phyloP scores from a whole-genome alignment of 2,113 vertebrate species.

The Hippocampus barbouri region DNA sequence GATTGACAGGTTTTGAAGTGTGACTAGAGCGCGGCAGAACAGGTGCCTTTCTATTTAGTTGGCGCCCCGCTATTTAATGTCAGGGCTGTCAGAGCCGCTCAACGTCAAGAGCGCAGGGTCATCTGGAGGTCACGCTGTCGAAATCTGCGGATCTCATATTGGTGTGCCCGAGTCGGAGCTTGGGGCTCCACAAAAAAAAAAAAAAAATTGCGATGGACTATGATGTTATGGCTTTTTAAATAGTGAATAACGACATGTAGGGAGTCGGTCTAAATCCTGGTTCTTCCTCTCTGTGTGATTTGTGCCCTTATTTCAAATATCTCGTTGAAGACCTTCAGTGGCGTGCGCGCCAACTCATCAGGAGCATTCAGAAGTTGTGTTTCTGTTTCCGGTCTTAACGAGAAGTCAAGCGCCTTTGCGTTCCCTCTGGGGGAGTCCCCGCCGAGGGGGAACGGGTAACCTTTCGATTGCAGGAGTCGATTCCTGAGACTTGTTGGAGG shows the following conservation, averaged over 20 bases:
- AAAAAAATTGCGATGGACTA: too few species aligned
- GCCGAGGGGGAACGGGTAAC: background rate
- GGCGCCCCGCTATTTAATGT: constrained; percentile 18
- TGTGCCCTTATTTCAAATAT: too few species aligned
- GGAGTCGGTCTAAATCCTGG: too few species aligned
- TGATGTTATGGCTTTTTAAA: background rate
- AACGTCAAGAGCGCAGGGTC: constrained; percentile 3
- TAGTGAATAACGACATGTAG: too few species aligned
- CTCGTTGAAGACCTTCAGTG: background rate
- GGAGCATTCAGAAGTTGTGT: background rate
- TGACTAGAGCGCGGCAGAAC: constrained; percentile 11
- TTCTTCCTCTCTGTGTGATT: too few species aligned
- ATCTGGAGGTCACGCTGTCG: constrained; percentile 16
- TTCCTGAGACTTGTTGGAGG: background rate
- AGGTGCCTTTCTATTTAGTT: constrained; percentile 6
- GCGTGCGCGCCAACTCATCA: background rate
- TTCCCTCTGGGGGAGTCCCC: background rate
- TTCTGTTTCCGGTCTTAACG: background rate
- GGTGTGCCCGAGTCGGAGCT: background rate
- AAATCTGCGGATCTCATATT: background rate
- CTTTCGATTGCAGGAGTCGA: background rate
- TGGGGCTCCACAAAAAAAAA: background rate
- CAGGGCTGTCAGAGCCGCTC: constrained; percentile 28
- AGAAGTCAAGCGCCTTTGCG: background rate
- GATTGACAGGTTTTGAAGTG: constrained; percentile 22